A percentile compares a stretch with the other conserved stretches of the same genome.
phyloP scores from a whole-genome alignment of 2,113 vertebrate genomes.

The Nothocercus nigrocapillus region DNA sequence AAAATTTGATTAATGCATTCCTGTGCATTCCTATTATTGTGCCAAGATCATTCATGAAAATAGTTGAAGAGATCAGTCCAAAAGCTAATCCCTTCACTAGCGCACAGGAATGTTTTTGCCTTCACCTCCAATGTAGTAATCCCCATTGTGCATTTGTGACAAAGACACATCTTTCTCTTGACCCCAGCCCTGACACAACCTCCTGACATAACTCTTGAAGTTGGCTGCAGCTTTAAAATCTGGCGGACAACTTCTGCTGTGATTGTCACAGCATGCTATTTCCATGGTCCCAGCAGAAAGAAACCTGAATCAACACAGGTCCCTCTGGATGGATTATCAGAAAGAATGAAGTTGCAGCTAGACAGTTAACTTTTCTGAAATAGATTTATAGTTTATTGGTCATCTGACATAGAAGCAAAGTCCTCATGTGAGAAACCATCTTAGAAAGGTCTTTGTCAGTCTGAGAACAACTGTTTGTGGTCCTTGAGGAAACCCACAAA shows the following conservation, averaged over 20 bases:
- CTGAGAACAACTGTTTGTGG: background rate
- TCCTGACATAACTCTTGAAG: background rate
- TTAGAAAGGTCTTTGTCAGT: background rate
- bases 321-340: background rate
- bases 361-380: background rate
- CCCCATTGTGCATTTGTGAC: background rate
- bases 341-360: background rate
- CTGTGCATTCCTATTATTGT: slow-evolving; percentile 34
- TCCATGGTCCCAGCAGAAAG: background rate
- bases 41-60: slow-evolving; percentile 58
- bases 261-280: background rate
- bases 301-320: background rate
- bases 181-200: background rate
- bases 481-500: background rate
- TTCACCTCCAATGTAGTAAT: background rate
- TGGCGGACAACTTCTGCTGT: background rate
- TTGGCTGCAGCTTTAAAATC: background rate
- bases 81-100: slow-evolving; percentile 43
- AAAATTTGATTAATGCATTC: slow-evolving; percentile 37
- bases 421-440: background rate
- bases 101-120: slow-evolving; percentile 27
- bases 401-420: background rate
- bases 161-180: background rate
- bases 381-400: background rate
- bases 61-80: slow-evolving; percentile 26